phyloP scores from a whole-genome alignment of 2,888 invertebrate species.

The Rhingia rostrata region DNA sequence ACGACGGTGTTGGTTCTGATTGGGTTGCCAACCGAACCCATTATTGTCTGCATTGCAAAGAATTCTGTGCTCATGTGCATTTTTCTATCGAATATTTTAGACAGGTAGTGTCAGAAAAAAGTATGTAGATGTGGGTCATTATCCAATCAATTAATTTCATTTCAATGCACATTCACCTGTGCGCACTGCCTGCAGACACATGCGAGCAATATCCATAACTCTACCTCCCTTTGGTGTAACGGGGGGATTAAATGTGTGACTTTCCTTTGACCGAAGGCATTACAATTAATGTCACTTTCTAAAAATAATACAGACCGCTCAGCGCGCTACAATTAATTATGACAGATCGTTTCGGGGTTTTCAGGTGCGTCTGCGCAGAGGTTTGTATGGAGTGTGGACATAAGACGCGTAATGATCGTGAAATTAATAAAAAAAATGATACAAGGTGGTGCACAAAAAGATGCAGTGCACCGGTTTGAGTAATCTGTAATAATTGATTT shows the following conservation, averaged over 20 bases:
- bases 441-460: conserved; percentile 5
- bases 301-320: conserved; percentile 36
- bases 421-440: conserved; percentile 20
- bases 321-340: conserved; percentile 40
- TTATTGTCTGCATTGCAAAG: neutral
- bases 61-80: neutral
- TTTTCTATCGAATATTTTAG: neutral
- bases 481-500: conserved; percentile 58
- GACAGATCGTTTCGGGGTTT: conserved; percentile 34
- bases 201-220: neutral
- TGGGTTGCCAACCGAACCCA: conserved; percentile 29
- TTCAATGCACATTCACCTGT: conserved; percentile 47
- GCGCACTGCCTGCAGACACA: neutral
- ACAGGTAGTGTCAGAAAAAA: neutral
- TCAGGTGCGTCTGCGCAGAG: conserved; percentile 5
- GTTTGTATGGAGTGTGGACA: conserved; percentile 25
- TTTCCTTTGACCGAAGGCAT: conserved; percentile 65
- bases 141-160: conserved; percentile 51
- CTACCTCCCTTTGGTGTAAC: conserved; percentile 7
- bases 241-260: conserved; percentile 39
- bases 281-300: conserved; percentile 70
- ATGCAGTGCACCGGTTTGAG: conserved; percentile 23
- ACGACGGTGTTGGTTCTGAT: conserved; percentile 19
- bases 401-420: conserved; percentile 40
- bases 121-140: conserved; percentile 18